phyloP scores from a whole-genome alignment of 92 coral and sea anemone genomes.

The Actinostola sp. region DNA sequence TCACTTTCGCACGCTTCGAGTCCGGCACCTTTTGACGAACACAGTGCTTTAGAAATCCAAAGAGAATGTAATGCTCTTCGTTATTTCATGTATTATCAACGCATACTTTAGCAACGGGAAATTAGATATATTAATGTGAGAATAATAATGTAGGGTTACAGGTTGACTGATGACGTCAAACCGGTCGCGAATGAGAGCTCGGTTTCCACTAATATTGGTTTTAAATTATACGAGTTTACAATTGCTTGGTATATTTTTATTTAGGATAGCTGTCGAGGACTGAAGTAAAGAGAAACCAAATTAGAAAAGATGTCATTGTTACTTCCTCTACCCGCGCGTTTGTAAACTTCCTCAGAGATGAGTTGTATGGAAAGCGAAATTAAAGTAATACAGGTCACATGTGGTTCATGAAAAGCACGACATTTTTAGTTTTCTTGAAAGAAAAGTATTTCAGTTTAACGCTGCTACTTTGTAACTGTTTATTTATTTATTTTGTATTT shows the following conservation, averaged over 20 bases:
- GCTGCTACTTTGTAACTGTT: too few relatives aligned
- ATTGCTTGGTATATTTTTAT: conserved; percentile 3
- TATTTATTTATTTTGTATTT: too few relatives aligned
- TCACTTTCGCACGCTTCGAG: background rate
- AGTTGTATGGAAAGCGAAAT: conserved; percentile 4
- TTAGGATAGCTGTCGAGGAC: conserved; percentile 6
- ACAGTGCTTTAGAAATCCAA: conserved; percentile 1
- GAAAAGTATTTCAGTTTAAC: too few relatives aligned
- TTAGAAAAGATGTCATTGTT: background rate
- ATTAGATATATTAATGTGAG: conserved; percentile 34
- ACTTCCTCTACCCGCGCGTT: background rate
- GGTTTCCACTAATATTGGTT: background rate
- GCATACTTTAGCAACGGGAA: conserved; percentile 37
- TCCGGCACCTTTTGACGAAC: background rate
- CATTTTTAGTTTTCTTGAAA: background rate
- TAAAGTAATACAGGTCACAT: background rate
- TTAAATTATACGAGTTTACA: background rate
- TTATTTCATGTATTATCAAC: conserved; percentile 16
- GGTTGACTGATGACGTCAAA: conserved; percentile 46
- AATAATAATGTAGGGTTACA: conserved; percentile 28
- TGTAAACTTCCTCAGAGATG: background rate
- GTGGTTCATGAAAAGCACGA: background rate
- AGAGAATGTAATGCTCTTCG: conserved; percentile 9
- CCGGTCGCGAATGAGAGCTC: background rate
- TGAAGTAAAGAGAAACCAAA: background rate